These are phyloP conservation scores for Brenthis daphne DNA, from an alignment of 2,888 invertebrate species.

Conservation along the genomic window DNA sequence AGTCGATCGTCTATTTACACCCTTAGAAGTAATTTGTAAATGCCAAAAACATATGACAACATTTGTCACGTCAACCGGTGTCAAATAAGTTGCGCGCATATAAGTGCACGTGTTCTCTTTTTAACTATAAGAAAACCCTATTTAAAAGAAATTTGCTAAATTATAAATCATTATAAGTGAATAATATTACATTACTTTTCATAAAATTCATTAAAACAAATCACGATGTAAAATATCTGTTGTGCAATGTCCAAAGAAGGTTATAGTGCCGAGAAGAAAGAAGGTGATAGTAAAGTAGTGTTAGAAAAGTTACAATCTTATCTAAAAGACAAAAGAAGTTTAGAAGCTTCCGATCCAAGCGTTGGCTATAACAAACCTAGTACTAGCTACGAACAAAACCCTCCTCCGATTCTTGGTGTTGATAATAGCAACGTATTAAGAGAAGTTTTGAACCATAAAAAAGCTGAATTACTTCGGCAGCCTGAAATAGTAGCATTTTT, in stretches of 20 bases:
- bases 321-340: constrained; percentile 73
- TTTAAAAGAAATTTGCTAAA: not conserved
- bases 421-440: constrained; percentile 70
- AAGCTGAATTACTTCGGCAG: constrained; percentile 71
- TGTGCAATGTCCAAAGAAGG: constrained; percentile 77
- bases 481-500: constrained; percentile 74
- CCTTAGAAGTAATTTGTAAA: no score
- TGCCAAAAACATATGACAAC: constrained; percentile 15
- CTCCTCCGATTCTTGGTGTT: constrained; percentile 54
- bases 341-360: constrained; percentile 59
- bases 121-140: constrained; percentile 4
- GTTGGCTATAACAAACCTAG: constrained; percentile 65
- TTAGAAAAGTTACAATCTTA: constrained; percentile 75
- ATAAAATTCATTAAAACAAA: not conserved
- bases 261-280: constrained; percentile 76
- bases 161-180: not conserved
- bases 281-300: constrained; percentile 76
- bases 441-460: constrained; percentile 75
- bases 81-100: constrained; percentile 45
- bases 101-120: constrained; percentile 52
- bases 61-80: constrained; percentile 10
- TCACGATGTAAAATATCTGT: constrained; percentile 48
- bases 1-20: no score
- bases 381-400: constrained; percentile 63
- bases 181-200: constrained; percentile 2